A percentile compares a stretch with the other conserved stretches of the same genome.
Conservation (phyloP, 2,113 vertebrate species). For the Ptilorrhoa leucosticta region DNA sequence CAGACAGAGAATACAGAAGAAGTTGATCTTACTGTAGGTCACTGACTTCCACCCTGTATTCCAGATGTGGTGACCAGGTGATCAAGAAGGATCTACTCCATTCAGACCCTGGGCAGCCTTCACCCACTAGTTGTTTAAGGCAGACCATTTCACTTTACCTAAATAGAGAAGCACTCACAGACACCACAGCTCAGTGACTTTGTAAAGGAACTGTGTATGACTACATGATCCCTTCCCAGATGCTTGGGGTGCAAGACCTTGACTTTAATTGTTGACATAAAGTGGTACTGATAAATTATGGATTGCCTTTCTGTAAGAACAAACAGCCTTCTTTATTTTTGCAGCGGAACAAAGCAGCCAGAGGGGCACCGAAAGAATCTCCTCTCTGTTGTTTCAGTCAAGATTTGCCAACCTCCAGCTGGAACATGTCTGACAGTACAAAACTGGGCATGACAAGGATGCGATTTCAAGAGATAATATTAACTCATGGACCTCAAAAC, state of each 20-base stretch:
- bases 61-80: neutral
- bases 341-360: neutral
- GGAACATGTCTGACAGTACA: accelerated
- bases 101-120: neutral
- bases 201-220: neutral
- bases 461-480: neutral
- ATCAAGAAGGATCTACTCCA: neutral
- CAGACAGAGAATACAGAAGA: neutral
- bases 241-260: neutral
- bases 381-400: neutral
- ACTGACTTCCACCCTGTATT: neutral
- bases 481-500: neutral
- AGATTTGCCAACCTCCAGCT: neutral
- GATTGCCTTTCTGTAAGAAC: neutral
- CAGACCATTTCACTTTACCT: neutral
- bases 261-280: neutral
- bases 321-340: neutral
- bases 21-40: accelerated
- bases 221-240: neutral
- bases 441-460: neutral
- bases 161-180: neutral
- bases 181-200: neutral
- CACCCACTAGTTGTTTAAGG: neutral
- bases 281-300: neutral
- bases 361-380: neutral